Base-by-base conservation (phyloP, 2,113 vertebrate species). In the Tenrec ecaudatus region DNA sequence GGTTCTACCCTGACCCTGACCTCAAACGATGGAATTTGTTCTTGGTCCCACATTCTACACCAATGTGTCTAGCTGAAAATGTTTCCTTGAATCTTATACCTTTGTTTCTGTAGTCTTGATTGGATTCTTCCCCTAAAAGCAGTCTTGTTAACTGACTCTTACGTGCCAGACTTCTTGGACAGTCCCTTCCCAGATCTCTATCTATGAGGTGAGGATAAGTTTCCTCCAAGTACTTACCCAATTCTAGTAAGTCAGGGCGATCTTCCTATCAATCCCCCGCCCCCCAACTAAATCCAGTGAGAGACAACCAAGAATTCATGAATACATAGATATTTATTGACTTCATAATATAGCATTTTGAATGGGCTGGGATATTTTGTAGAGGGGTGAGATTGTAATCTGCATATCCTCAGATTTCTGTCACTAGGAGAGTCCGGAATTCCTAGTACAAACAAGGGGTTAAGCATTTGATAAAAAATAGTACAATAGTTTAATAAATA, bases 271-370 rank as follows among this genome's bases (percentile, higher is more conserved):
- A 93, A 78, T 83, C 69, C 1, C 43, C 20, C n/a, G n/a, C 60
- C 60, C 75, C 93, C 93, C 90, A 68, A 69, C 82, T 92, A 93
- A 95, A 20, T 86, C 23, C 79, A 94, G 76, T 71, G 20, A 96
- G 75, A 97, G 69, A 94, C 78, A 94, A 85, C 43, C 78, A 95
- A 95, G 75, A 96, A 93, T 19, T 95, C 95, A 90, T 96, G 90
- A 96, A 95, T 95, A 95, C 96, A 95, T 96, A 96, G 95, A 97
- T 97, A 95, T 97, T 97, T 97, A 96, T 97, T 97, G 95, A 91
- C 76, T 94, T 95, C 90, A 94, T 97, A 96, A 96, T 97, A 97
- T 95, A 97, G 93, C 90, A 95, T 96, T 97, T 96, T 76, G 58
- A 93, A 95, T 95, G 92, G 83, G 47, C 77, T 95, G 90, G 88